Conservation (phyloP, 2,888 invertebrate genomes). For the Lagria hirta region DNA sequence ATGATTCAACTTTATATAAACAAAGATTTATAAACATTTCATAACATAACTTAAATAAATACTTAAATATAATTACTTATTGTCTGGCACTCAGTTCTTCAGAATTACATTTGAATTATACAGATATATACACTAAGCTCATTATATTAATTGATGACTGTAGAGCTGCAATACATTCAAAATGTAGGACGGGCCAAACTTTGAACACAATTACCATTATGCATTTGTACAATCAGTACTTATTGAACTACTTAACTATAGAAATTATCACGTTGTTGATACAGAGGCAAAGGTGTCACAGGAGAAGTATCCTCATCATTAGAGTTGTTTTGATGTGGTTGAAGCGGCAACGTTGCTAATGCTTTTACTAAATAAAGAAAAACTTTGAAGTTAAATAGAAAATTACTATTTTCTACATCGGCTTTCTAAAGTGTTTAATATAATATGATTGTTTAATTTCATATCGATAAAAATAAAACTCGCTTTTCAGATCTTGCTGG, state of each 20-base stretch:
- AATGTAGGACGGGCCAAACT: constrained; percentile 40
- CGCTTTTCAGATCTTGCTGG: no score
- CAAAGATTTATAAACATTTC: no score
- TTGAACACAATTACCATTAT: constrained; percentile 46
- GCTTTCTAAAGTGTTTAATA: no score
- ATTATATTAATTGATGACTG: constrained; percentile 23
- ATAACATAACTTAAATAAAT: constrained; percentile 18
- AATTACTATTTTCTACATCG: no score
- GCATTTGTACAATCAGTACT: constrained; percentile 46
- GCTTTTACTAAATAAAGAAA: constrained; percentile 64
- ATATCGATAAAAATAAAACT: no score
- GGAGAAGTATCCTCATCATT: constrained; percentile 76
- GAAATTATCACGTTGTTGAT: constrained; percentile 85
- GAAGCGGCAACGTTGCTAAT: constrained; percentile 69
- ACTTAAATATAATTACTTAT: constrained; percentile 37
- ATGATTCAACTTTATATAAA: no score
- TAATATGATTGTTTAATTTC: no score
- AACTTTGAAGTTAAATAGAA: no score
- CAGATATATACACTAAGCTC: constrained; percentile 22
- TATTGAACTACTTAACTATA: constrained; percentile 55
- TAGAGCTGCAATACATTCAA: constrained; percentile 29
- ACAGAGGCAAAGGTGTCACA: constrained; percentile 76
- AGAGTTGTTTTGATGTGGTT: constrained; percentile 56
- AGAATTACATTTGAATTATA: constrained; percentile 37
- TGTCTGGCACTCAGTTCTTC: constrained; percentile 49